A percentile compares a stretch with the other conserved stretches of the same genome.
phyloP scores from a whole-genome alignment of 1,140 invertebrate species.

The Ptiloglossa arizonensis region DNA sequence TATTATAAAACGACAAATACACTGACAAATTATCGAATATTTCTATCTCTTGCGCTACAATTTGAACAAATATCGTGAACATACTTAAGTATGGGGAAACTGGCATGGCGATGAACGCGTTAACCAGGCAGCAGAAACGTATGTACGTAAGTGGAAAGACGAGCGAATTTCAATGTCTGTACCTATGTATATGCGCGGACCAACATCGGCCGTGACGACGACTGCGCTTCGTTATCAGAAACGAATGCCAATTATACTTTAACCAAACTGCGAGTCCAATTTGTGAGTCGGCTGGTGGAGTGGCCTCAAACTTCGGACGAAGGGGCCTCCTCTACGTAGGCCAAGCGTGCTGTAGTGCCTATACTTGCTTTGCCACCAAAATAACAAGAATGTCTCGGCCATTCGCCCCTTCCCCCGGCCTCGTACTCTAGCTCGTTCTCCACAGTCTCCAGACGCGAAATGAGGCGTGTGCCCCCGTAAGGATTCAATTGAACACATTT shows the following conservation, averaged over 20 bases:
- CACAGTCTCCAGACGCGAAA: conserved; percentile 21
- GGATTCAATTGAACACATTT: conserved; percentile 26
- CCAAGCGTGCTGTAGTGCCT: conserved; percentile 76
- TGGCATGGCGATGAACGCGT: too few species aligned
- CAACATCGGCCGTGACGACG: conserved; percentile 4
- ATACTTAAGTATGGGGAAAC: too few species aligned
- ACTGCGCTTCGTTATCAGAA: conserved; percentile 73
- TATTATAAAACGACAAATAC: too few species aligned
- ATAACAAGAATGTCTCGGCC: conserved; percentile 76
- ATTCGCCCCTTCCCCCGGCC: conserved; percentile 29
- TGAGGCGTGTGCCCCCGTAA: conserved; percentile 35
- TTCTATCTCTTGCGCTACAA: too few species aligned
- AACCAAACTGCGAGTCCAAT: conserved; percentile 77
- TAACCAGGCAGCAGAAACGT: too few species aligned
- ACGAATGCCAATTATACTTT: conserved; percentile 80
- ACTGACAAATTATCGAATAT: too few species aligned
- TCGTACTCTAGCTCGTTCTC: conserved; percentile 49
- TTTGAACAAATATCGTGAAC: too few species aligned
- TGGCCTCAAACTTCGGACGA: conserved; percentile 76
- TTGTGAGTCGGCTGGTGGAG: conserved; percentile 75
- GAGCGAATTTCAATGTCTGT: background rate
- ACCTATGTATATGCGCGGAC: background rate
- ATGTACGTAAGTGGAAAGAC: background rate
- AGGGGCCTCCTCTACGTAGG: conserved; percentile 70
- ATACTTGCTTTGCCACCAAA: conserved; percentile 73